phyloP scores from a whole-genome alignment of 2,797 vertebrate genomes.

The Sebastes diploproa region DNA sequence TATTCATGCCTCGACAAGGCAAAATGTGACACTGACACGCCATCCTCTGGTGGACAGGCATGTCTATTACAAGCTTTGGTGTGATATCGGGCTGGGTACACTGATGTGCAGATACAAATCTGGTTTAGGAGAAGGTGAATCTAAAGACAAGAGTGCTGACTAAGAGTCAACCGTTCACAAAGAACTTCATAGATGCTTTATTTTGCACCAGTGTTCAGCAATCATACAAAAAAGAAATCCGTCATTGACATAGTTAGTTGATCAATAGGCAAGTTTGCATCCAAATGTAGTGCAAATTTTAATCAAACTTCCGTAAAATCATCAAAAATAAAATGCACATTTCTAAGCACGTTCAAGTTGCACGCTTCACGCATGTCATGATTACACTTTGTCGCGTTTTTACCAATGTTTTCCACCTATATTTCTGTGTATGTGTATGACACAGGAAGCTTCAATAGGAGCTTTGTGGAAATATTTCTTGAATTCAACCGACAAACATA shows the following conservation, averaged over 20 bases:
- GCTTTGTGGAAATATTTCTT: not conserved
- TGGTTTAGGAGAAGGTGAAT: not conserved
- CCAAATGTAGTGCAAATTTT: not conserved
- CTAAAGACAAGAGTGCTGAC: not conserved
- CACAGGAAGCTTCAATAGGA: not conserved
- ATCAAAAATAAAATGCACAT: no score
- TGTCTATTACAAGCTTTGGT: no score
- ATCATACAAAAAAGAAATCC: not conserved
- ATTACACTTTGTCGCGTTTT: not conserved
- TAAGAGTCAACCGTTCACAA: not conserved
- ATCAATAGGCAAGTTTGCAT: not conserved
- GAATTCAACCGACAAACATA: not conserved
- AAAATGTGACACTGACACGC: no score
- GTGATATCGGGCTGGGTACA: no score
- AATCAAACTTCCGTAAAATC: not conserved
- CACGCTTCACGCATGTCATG: not conserved
- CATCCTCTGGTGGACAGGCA: no score
- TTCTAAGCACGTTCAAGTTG: not conserved
- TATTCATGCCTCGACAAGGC: no score
- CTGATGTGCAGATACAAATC: not conserved
- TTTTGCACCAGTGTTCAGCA: not conserved
- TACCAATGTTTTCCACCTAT: not conserved
- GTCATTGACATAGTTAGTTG: not conserved
- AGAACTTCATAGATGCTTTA: not conserved
- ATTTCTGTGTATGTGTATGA: not conserved